Base-by-base conservation (phyloP, 2,113 vertebrate species). In the Mormyrus lacerda region DNA sequence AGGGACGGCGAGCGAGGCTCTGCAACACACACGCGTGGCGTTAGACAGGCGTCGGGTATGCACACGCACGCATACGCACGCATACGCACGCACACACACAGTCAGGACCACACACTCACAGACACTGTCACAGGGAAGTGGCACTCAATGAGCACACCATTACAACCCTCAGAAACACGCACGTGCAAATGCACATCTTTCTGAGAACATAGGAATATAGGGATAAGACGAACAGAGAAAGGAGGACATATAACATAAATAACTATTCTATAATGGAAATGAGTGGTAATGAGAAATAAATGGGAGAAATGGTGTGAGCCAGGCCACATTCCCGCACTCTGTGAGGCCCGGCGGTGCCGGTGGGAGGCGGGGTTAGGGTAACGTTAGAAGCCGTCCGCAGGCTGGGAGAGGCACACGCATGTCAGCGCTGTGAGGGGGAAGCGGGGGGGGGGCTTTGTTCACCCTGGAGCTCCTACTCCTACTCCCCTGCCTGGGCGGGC, bases 1-100 rank as follows among this genome's bases (percentile, higher is more conserved):
- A 98, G 97, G 1, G 97, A 96, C 0, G 97, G 97, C 2, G 98
- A 98, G 17, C 97, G 97, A 8, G 95, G 93, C 92, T 98, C 98
- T 99, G 95, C 0, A 87, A 94, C 83, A 7, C 21, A 91, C 31
- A 91, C 11, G 89, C 35, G 89, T n/a, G 83, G n/a, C 8, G n/a
- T 87, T 17, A 85, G 47, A 31, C 3, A 4, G 3, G 61, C 3
- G 1, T 6, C 35, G 4, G 31, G 15, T 19, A 73, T 3, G 61
- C 7, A 19, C 21, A 44, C 21, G 1, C 39, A 88, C 1, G 76
- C 27, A 73, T 13, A 27, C 2, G 0, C 65, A 4, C 65, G 13
- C 0, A 4, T 27, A 69, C 2, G 0, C 55, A 24, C 1, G 24
- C 21, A 31, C 65, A 5, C 8, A 13, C 0, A 58, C 50, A 55